phyloP scores from a whole-genome alignment of 2,797 vertebrate genomes.

The Tapirus indicus region DNA sequence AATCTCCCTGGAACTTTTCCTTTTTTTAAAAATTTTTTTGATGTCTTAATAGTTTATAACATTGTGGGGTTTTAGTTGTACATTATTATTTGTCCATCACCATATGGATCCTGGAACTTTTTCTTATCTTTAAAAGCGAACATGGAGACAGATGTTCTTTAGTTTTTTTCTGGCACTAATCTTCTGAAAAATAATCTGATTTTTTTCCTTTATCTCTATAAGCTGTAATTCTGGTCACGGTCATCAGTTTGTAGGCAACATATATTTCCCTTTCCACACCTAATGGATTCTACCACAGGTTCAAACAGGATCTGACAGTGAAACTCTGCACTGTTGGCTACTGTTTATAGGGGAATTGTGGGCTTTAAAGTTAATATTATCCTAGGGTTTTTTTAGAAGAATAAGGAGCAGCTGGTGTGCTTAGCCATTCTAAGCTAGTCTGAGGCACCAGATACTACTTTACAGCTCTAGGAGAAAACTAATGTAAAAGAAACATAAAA shows the following conservation, averaged over 20 bases:
- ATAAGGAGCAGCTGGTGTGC: background rate
- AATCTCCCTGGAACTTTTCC: background rate
- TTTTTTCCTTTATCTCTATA: background rate
- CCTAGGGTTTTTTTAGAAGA: background rate
- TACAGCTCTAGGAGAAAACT: background rate
- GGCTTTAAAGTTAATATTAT: background rate
- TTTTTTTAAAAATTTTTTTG: background rate
- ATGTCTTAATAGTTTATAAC: no score
- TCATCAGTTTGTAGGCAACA: background rate
- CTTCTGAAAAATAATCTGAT: background rate
- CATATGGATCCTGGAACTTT: background rate
- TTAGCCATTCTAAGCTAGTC: background rate
- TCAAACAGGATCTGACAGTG: background rate
- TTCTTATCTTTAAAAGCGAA: background rate
- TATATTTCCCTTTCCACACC: background rate
- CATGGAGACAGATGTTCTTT: background rate
- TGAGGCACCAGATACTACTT: background rate
- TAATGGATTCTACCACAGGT: background rate
- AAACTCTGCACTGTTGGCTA: background rate
- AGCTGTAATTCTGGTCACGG: background rate
- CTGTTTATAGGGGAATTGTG: background rate
- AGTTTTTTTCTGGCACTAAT: no score
- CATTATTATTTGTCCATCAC: no score
- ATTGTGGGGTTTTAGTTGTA: no score
- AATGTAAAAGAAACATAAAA: background rate